These are phyloP conservation scores for Rhinoraja longicauda DNA, from an alignment of 2,797 vertebrate genomes.

Conservation along the genomic window DNA sequence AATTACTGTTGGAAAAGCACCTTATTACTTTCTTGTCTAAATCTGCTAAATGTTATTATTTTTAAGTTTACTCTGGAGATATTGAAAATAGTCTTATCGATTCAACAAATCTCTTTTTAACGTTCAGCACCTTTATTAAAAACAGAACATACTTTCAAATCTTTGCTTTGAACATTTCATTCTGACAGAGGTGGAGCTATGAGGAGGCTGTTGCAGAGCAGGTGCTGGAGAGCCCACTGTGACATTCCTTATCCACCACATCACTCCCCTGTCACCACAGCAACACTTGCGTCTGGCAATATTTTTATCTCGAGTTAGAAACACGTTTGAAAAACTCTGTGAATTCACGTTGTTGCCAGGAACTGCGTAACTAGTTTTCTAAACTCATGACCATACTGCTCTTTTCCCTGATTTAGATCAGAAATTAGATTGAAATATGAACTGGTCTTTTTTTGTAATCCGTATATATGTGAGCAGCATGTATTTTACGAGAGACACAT, in stretches of 20 bases:
- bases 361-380: not conserved
- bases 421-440: not conserved
- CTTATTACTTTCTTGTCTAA: not conserved
- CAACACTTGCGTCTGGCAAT: constrained; percentile 15
- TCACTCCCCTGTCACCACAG: constrained; percentile 17
- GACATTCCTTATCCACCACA: not conserved
- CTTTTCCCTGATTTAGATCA: not conserved
- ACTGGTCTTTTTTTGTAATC: not conserved
- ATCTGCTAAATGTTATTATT: not conserved
- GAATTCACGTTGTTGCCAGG: not conserved
- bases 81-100: not conserved
- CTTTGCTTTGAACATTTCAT: not conserved
- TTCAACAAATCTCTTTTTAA: not conserved
- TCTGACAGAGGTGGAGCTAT: not conserved
- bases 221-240: not conserved
- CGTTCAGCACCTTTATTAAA: not conserved
- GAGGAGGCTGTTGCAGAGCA: not conserved
- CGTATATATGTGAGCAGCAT: not conserved
- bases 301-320: constrained; percentile 26
- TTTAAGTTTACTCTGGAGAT: not conserved
- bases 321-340: not conserved
- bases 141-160: not conserved
- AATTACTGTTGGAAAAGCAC: not conserved
- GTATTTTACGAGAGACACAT: not conserved
- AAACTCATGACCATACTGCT: not conserved